phyloP scores from a whole-genome alignment of 2,797 vertebrate genomes.

The Mustela erminea region DNA sequence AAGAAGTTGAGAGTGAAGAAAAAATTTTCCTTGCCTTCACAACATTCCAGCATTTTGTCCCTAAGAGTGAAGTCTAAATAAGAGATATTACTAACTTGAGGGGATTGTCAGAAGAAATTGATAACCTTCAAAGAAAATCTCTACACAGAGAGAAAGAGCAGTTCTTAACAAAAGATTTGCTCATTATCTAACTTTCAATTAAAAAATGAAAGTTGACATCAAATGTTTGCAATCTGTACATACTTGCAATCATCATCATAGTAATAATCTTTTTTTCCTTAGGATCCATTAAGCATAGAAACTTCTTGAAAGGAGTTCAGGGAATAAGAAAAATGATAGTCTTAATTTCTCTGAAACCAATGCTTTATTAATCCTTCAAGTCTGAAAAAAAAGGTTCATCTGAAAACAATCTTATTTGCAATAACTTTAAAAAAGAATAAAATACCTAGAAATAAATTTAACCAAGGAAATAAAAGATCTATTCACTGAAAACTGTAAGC shows the following conservation, averaged over 20 bases:
- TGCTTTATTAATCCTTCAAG: neutral
- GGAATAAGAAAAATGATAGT: neutral
- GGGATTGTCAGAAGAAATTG: neutral
- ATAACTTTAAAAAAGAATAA: neutral
- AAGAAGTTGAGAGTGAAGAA: neutral
- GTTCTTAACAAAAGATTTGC: neutral
- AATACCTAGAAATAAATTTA: neutral
- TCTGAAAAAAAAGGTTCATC: neutral
- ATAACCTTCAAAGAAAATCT: neutral
- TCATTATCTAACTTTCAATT: neutral
- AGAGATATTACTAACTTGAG: neutral
- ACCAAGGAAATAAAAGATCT: neutral
- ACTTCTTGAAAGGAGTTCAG: neutral
- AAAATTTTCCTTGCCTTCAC: neutral
- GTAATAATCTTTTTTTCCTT: neutral
- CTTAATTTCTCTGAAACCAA: neutral
- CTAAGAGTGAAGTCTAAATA: neutral
- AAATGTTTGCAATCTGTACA: neutral
- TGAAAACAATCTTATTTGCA: neutral
- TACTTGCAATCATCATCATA: neutral
- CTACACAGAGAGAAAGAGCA: neutral
- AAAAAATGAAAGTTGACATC: neutral
- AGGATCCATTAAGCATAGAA: neutral
- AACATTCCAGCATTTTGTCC: neutral
- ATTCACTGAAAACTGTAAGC: neutral